These are phyloP conservation scores for Lepidothrix coronata DNA, from an alignment of 2,113 vertebrate genomes.

Conservation along the genomic window DNA sequence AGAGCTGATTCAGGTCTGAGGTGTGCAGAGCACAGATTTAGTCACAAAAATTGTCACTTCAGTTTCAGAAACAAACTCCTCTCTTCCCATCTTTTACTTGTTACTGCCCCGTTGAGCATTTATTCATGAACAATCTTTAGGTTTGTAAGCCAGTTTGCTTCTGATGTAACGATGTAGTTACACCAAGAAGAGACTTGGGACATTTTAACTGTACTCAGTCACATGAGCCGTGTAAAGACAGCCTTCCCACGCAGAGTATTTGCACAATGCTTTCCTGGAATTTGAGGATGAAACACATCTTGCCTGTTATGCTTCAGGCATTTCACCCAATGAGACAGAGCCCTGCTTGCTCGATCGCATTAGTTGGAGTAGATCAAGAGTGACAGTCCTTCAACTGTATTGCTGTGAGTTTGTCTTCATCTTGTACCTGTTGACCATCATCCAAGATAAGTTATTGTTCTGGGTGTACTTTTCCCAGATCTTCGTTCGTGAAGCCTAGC, in stretches of 20 bases:
- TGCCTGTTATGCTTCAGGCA: constrained; percentile 60
- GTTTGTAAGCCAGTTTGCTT: not conserved
- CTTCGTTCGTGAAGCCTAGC: no score
- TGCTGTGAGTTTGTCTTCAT: not conserved
- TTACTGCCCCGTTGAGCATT: not conserved
- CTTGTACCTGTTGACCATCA: not conserved
- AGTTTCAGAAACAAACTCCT: not conserved
- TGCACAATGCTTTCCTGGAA: constrained; percentile 68
- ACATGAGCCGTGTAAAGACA: constrained; percentile 7
- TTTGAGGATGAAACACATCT: constrained; percentile 61
- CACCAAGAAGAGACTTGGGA: not conserved
- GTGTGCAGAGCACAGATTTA: not conserved
- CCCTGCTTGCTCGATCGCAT: not conserved
- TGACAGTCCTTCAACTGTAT: not conserved
- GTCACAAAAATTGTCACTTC: not conserved
- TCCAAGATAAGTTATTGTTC: not conserved
- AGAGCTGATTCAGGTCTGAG: not conserved
- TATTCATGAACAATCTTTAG: not conserved
- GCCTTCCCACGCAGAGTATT: constrained; percentile 49
- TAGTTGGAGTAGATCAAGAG: constrained; percentile 16
- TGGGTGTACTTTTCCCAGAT: not conserved
- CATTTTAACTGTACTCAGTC: constrained; percentile 36
- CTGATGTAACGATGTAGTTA: not conserved
- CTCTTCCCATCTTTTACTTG: not conserved
- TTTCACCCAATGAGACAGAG: constrained; percentile 52